Percentiles rank a stretch among this genome's conserved stretches.
These are phyloP conservation scores for Decapterus maruadsi DNA, from an alignment of 2,797 vertebrate genomes.

Conservation along the genomic window DNA sequence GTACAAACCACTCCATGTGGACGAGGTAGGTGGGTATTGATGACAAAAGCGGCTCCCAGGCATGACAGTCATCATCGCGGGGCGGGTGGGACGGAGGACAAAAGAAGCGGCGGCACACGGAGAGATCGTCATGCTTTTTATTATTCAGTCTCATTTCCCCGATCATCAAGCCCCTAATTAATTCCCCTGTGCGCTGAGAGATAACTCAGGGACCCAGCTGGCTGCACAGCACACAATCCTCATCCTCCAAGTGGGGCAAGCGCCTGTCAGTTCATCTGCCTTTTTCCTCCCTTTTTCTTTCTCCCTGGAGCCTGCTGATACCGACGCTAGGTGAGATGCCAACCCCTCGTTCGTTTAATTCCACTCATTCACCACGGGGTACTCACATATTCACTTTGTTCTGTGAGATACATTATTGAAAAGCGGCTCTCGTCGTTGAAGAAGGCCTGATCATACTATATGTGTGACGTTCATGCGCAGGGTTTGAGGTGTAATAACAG, in stretches of 20 bases:
- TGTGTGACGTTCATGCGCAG: background rate
- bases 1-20: slow-evolving; percentile 49
- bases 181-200: slow-evolving; percentile 47
- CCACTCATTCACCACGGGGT: slow-evolving; percentile 9
- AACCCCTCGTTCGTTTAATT: slow-evolving; percentile 16
- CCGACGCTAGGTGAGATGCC: slow-evolving; percentile 24
- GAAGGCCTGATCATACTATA: background rate
- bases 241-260: slow-evolving; percentile 45
- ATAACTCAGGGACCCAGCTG: slow-evolving; percentile 45
- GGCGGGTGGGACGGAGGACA: slow-evolving; percentile 25
- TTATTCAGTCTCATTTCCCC: slow-evolving; percentile 58
- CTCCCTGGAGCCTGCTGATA: slow-evolving; percentile 14
- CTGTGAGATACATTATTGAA: slow-evolving; percentile 23
- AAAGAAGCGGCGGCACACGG: slow-evolving; percentile 26
- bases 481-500: too few relatives aligned
- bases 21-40: slow-evolving; percentile 29
- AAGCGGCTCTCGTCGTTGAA: slow-evolving; percentile 10
- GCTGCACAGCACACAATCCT: slow-evolving; percentile 46
- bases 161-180: slow-evolving; percentile 62
- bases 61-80: slow-evolving; percentile 16
- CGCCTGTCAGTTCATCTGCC: slow-evolving; percentile 47
- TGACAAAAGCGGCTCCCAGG: slow-evolving; percentile 34
- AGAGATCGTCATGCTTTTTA: slow-evolving; percentile 31
- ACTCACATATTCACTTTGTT: slow-evolving; percentile 58
- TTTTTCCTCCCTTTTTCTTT: slow-evolving; percentile 25